Conservation (phyloP, 2,113 vertebrate species). For the Gymnobelideus leadbeateri region DNA sequence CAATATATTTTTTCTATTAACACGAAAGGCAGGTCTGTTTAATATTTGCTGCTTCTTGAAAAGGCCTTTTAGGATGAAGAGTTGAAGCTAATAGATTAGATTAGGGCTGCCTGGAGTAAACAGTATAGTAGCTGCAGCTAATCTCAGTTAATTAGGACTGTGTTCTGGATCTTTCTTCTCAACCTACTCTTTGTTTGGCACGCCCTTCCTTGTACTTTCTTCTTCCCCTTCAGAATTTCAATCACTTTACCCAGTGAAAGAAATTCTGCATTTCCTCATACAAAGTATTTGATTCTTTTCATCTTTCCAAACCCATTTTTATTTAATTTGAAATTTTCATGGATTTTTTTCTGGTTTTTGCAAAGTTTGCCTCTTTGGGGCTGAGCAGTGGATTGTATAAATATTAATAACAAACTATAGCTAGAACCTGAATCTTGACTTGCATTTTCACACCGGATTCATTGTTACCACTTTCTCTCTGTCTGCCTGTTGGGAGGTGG, state of each 20-base stretch:
- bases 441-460: not conserved
- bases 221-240: not conserved
- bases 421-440: not conserved
- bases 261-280: not conserved
- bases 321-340: not conserved
- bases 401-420: not conserved
- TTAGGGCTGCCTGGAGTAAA: not conserved
- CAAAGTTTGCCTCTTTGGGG: not conserved
- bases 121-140: not conserved
- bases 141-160: not conserved
- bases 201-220: not conserved
- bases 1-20: not conserved
- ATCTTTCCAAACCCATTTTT: not conserved
- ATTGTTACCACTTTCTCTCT: slow-evolving; percentile 15
- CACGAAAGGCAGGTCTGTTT: not conserved
- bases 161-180: not conserved
- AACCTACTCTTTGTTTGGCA: not conserved
- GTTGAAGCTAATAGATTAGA: not conserved
- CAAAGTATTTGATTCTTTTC: not conserved
- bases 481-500: not conserved
- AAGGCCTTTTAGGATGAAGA: not conserved
- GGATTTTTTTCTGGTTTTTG: not conserved
- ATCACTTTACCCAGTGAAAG: not conserved
- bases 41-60: not conserved
- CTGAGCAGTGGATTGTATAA: not conserved